These are phyloP conservation scores for Sinonovacula constricta DNA, from an alignment of 1,140 invertebrate species.

Conservation along the genomic window DNA sequence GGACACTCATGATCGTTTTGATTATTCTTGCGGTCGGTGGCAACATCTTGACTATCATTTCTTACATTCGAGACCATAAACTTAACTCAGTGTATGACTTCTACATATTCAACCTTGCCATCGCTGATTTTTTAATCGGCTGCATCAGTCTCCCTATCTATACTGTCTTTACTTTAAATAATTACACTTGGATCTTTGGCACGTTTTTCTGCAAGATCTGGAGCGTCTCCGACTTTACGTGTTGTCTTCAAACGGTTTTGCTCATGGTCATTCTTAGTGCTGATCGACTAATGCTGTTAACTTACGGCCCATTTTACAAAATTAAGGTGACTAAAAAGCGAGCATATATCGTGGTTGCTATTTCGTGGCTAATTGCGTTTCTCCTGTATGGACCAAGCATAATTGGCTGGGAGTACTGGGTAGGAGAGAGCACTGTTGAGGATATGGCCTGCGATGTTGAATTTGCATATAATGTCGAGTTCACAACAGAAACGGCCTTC, in stretches of 20 bases:
- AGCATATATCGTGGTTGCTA: slow-evolving; percentile 40
- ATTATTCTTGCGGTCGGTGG: slow-evolving; percentile 58
- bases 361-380: slow-evolving; percentile 60
- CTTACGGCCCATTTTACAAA: slow-evolving; percentile 52
- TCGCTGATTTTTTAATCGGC: slow-evolving; percentile 69
- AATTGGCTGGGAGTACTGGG: slow-evolving; percentile 65
- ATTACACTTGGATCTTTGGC: slow-evolving; percentile 61
- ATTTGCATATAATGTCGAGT: slow-evolving; percentile 56
- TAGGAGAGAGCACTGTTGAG: slow-evolving; percentile 43
- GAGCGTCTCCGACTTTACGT: slow-evolving; percentile 61
- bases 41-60: slow-evolving; percentile 65
- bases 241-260: slow-evolving; percentile 61
- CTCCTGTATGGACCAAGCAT: slow-evolving; percentile 64
- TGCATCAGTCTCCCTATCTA: slow-evolving; percentile 65
- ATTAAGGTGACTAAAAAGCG: slow-evolving; percentile 43
- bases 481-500: slow-evolving; percentile 54
- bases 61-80: slow-evolving; percentile 63
- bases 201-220: slow-evolving; percentile 64
- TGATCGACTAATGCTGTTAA: slow-evolving; percentile 60
- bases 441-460: slow-evolving; percentile 61
- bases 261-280: slow-evolving; percentile 61
- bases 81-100: slow-evolving; percentile 67
- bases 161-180: slow-evolving; percentile 51
- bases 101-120: slow-evolving; percentile 70
- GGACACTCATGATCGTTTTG: slow-evolving; percentile 42